Percentiles rank a stretch among this genome's conserved stretches.
Conservation (phyloP, 2,797 vertebrate genomes). For the Zenarchopterus dispar region DNA sequence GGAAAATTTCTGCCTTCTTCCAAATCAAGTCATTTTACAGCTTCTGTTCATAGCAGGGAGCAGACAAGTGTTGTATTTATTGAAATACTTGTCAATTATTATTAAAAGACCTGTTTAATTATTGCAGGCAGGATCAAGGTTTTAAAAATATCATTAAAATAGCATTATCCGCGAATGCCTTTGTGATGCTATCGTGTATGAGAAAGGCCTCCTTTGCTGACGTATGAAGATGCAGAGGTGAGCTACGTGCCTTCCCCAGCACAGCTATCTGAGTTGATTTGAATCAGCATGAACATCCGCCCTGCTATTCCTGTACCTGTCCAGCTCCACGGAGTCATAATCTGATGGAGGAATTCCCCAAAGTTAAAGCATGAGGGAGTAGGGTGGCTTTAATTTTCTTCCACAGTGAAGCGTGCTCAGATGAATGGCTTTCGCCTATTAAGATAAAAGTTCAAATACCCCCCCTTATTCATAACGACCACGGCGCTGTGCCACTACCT, state of each 20-base stretch:
- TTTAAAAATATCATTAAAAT: constrained; percentile 19
- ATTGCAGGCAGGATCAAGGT: constrained; percentile 8
- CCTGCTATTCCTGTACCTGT: constrained; percentile 57
- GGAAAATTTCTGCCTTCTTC: constrained; percentile 30
- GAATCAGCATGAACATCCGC: constrained; percentile 49
- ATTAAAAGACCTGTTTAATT: constrained; percentile 7
- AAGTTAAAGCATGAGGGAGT: constrained; percentile 24
- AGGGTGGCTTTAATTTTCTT: constrained; percentile 40
- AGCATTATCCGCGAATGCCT: constrained; percentile 10
- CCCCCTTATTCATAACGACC: constrained; percentile 49
- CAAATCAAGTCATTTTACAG: constrained; percentile 39
- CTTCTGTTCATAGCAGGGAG: constrained; percentile 32
- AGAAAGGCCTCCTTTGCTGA: constrained; percentile 16
- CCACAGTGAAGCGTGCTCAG: constrained; percentile 41
- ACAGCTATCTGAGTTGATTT: constrained; percentile 46
- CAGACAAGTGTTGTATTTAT: constrained; percentile 19
- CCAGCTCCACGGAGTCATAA: constrained; percentile 25
- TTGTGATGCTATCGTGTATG: constrained; percentile 43
- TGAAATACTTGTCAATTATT: not conserved
- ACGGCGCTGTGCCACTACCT: constrained; percentile 42
- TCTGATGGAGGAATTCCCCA: constrained; percentile 61
- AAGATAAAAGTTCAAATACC: constrained; percentile 62
- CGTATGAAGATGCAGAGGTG: constrained; percentile 48
- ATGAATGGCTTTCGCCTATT: constrained; percentile 66
- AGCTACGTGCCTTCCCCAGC: constrained; percentile 60